These are phyloP conservation scores for Metridium senile DNA, from an alignment of 92 coral and sea anemone genomes.

Conservation along the genomic window DNA sequence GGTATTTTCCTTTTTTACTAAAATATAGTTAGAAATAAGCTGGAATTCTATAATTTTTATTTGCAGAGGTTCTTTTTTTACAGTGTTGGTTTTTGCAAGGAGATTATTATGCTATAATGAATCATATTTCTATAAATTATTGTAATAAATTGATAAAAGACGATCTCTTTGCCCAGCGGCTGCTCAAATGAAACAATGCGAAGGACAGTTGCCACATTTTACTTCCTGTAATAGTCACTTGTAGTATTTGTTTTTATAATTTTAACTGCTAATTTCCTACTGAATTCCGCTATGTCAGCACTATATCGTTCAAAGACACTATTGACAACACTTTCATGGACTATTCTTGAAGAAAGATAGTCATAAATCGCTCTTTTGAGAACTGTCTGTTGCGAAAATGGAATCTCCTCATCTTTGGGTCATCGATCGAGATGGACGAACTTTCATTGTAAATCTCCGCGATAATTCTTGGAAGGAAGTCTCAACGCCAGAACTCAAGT, in stretches of 20 bases:
- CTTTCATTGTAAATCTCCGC: conserved; percentile 69
- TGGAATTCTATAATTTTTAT: neutral
- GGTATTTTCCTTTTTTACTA: too few relatives aligned
- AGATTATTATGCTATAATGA: too few relatives aligned
- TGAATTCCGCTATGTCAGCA: neutral
- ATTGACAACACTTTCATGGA: neutral
- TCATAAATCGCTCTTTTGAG: neutral
- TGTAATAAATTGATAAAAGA: neutral
- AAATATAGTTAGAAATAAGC: too few relatives aligned
- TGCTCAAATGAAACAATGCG: neutral
- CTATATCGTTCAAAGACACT: neutral
- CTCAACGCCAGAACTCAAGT: conserved; percentile 78
- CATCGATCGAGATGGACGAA: conserved; percentile 84
- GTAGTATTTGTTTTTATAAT: neutral
- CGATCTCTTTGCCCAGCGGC: conserved; percentile 19
- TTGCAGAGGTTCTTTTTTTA: neutral
- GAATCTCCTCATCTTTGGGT: conserved; percentile 65
- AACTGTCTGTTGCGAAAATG: conserved; percentile 13
- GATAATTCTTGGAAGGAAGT: conserved; percentile 81
- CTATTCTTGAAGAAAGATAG: neutral
- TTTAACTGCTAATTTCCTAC: neutral
- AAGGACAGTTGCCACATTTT: conserved; percentile 28
- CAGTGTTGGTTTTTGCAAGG: neutral
- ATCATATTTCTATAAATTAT: neutral
- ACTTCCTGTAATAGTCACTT: conserved; percentile 24